Evolutionary conservation across 2,888 invertebrate species (phyloP), one percentile per base, ranked within the genome.

Genomic region (Mantis religiosa): DNA sequence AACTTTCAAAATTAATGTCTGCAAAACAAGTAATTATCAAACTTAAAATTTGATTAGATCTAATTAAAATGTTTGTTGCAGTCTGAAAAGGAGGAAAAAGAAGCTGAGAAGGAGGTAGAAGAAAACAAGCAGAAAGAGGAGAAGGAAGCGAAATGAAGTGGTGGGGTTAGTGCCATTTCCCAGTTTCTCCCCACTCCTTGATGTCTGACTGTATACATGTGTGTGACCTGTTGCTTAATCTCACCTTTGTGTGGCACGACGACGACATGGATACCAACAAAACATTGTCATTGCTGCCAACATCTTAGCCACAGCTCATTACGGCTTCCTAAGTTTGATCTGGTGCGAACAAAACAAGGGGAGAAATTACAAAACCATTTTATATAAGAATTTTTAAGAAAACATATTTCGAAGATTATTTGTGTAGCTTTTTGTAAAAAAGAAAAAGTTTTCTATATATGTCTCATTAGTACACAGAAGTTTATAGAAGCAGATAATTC

Each of bases 31-130:
- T 7, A 34, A 34, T 34, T 34, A 34, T 34, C 34, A 34, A 34
- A 34, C 34, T 30, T 30, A 3, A 2, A 30, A 30, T 2, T 4
- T 34, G 34, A 34, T 34, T 34, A 34, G 41, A 12, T 41, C 41
- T 41, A 41, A 41, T 41, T 41, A 71, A 28, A 30, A 87, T 85
- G 34, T 89, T 30, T 90, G 85, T 90, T 94, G n/a, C 94, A 97
- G 96, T 96, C 96, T 91, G 97, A 97, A 91, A 97, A 97, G 92
- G 96, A 97, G 92, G 97, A 97, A 91, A 96, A 95, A 91, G 94
- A 93, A 90, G 93, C 94, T 89, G 94, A 95, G 90, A 94, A 94
- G 91, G 94, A 95, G 91, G 95, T 96, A 91, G 96, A 96, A 92
- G 96, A 96, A 92, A 96, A 95, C 92, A 95, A 95, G 88, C 90